phyloP scores from a whole-genome alignment of 2,888 invertebrate genomes.

The Deladenus siricidicola region DNA sequence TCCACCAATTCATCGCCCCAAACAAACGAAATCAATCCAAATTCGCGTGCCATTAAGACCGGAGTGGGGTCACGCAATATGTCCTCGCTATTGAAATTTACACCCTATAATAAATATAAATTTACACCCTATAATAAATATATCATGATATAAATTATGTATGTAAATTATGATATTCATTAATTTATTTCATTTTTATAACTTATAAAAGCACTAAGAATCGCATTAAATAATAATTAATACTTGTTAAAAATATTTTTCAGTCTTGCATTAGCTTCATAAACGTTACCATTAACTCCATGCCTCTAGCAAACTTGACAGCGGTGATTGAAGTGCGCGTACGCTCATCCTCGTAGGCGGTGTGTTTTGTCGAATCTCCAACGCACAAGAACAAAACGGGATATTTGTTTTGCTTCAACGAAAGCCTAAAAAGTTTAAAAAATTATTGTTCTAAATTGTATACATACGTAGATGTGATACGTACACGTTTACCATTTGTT shows the following conservation, averaged over 20 bases:
- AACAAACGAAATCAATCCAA: conserved; percentile 74
- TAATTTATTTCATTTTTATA: no score
- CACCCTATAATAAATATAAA: conserved; percentile 68
- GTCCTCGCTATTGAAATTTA: conserved; percentile 86
- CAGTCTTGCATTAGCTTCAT: no score
- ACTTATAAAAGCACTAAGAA: no score
- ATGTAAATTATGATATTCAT: no score
- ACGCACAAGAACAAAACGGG: conserved; percentile 90
- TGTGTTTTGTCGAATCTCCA: conserved; percentile 65
- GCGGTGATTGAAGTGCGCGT: conserved; percentile 42
- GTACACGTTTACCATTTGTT: no score
- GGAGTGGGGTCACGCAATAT: conserved; percentile 73
- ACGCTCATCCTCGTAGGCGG: conserved; percentile 29
- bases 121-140: no score
- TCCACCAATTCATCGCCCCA: conserved; percentile 66
- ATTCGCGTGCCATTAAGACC: conserved; percentile 63
- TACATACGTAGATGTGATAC: no score
- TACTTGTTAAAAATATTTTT: no score
- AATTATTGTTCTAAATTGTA: neutral
- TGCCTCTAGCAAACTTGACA: conserved; percentile 46
- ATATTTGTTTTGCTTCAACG: conserved; percentile 88
- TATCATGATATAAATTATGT: no score
- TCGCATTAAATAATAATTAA: no score
- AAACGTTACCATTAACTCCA: conserved; percentile 32
- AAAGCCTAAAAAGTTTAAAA: conserved; percentile 59